Evolutionary conservation across 2,888 invertebrate species (phyloP), one percentile per base, ranked within the genome.

Genomic region (Rotaria sp.): DNA sequence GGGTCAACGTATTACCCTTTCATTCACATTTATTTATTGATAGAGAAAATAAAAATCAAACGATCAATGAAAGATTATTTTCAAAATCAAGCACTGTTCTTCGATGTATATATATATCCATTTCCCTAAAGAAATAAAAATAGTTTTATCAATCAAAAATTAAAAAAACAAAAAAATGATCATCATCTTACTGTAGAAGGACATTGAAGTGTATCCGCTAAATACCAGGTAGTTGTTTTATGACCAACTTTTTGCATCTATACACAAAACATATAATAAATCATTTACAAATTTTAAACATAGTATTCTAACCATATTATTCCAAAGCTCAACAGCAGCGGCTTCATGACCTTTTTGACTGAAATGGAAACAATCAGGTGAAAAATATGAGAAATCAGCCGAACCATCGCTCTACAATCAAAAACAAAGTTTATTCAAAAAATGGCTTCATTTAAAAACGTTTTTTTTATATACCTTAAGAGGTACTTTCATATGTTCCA

Each of bases 301-400:
- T 74, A 75, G 30, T 5, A 84, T 15, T 75, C 30, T 45, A 26
- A 84, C 86, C 90, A 91, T 89, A 87, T 89, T 89, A 87, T 90
- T 90, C 90, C 90, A 91, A 2, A 91, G 88, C 35, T 89, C 89
- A 30, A 88, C 88, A 30, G 90, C 90, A 4, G 90, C 89, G 11
- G 88, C 89, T 55, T 88, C 86, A 41, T 91, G 90, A 1, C 90
- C 90, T 85, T 89, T 90, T 52, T 84, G 86, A 85, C 90, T 90
- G 38, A 90, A 88, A 87, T 90, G 90, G 88, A 91, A 90, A 87
- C 91, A 91, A 87, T 91, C 91, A 2, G 90, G 90, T 21, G 90
- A 89, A 87, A 90, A 90, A 86, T 89, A 90, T 57, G 89, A 88
- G 41, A 89, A 87, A 87, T 90, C 90, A 24, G 88, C 88, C 2